Evolutionary conservation across 2,888 invertebrate genomes (phyloP).

Genomic region (Lithophane leautieri): DNA sequence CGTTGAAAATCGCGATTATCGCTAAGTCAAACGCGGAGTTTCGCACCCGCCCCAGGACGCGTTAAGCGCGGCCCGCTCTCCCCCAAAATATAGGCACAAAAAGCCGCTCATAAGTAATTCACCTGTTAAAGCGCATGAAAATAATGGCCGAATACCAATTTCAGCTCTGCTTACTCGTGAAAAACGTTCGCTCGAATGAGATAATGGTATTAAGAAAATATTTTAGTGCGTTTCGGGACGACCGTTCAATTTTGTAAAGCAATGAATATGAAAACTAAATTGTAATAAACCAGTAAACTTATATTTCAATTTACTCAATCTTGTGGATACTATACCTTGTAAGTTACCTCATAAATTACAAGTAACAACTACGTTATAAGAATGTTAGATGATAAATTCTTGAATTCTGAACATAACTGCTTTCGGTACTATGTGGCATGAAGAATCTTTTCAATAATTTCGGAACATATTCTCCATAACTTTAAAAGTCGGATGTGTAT

Average conservation of each 20-base stretch:
- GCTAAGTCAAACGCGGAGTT: slow-evolving; percentile 67
- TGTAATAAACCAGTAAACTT: slow-evolving; percentile 30
- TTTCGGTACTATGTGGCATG: slow-evolving; percentile 4
- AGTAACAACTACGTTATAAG: slow-evolving; percentile 47
- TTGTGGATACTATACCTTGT: slow-evolving; percentile 12
- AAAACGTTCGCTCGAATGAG: slow-evolving; percentile 50
- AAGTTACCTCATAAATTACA: slow-evolving; percentile 46
- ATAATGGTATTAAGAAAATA: slow-evolving; percentile 61
- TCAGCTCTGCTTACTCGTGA: slow-evolving; percentile 59
- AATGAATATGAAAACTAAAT: slow-evolving; percentile 42
- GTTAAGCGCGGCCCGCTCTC: slow-evolving; percentile 40
- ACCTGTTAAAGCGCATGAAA: slow-evolving; percentile 63
- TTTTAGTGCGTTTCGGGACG: slow-evolving; percentile 37
- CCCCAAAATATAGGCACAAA: slow-evolving; percentile 64
- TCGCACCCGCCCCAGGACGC: slow-evolving; percentile 48
- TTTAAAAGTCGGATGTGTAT: slow-evolving; percentile 45
- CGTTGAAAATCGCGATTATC: slow-evolving; percentile 75
- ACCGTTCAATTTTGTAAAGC: slow-evolving; percentile 24
- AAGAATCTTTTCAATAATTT: slow-evolving; percentile 53
- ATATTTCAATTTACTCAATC: slow-evolving; percentile 47
- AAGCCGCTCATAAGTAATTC: slow-evolving; percentile 69
- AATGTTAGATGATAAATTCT: slow-evolving; percentile 46
- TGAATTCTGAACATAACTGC: slow-evolving; percentile 35
- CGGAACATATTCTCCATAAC: slow-evolving; percentile 42
- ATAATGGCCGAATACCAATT: slow-evolving; percentile 61